Evolutionary conservation across 1,140 invertebrate genomes (phyloP), one percentile per base, ranked within the genome.

Genomic region (Diprion similis): DNA sequence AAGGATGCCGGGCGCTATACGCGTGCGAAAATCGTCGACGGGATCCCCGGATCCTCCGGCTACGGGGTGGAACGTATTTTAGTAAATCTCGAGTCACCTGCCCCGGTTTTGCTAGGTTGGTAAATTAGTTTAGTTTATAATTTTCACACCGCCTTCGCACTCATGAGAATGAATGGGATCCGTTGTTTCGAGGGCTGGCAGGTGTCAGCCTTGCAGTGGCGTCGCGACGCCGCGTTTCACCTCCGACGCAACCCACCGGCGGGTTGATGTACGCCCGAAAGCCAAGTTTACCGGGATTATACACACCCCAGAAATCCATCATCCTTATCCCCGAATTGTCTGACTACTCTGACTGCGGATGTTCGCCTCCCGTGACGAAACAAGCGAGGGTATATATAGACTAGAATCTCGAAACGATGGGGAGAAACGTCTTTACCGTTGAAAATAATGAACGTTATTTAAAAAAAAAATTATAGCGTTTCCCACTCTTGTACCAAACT

Each of bases 51-150:
- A 37, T 37, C 24, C 24, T 0, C 6, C 24, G 24, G 24, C 24
- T 3, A 37, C 24, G 24, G 24, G 24, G 24, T 37, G 24, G 51
- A 17, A 59, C 6, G 51, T 8, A 59, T 68, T 68, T 68, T 45
- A 9, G 15, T 68, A 68, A 68, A 68, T 68, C 67, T 68, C 67
- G 13, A 19, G 18, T 68, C 67, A 68, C 45, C 15, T 51, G 45
- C 13, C 11, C 10, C 18, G 17, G 11, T 17, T 59, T 15, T 9
- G 9, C n/a, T 9, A 1, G 24, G 24, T 68, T 64, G 65, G 76
- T 80, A 81, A 78, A 81, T 80, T 81, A 81, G 79, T 81, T 81
- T 81, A 81, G 78, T 81, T 81, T 78, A 81, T 81, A 81, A 81
- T 81, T 81, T 78, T 74, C 76, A 75, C 68, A 71, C 76, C 72